Conservation (phyloP, 2,888 invertebrate species). For the Limnephilus lunatus region DNA sequence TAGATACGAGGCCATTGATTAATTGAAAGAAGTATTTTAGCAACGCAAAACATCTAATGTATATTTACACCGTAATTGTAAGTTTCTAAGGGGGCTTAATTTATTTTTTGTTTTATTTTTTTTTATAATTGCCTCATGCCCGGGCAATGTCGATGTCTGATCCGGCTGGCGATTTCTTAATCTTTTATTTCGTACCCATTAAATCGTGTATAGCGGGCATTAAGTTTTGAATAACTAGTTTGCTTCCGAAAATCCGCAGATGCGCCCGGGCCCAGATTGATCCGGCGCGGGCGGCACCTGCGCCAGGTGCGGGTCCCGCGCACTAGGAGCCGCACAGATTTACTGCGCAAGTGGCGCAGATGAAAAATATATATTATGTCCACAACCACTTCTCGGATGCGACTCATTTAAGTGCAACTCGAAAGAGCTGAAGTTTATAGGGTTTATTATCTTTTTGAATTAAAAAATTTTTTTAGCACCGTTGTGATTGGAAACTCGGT, state of each 20-base stretch:
- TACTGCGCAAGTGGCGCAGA: background rate
- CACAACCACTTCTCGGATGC: no score
- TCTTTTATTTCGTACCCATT: background rate
- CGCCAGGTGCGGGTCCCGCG: conserved; percentile 57
- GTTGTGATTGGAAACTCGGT: no score
- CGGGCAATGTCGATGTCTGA: background rate
- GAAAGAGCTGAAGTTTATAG: no score
- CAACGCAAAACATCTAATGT: no score
- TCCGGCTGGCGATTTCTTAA: background rate
- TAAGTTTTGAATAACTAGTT: background rate
- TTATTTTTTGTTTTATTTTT: no score
- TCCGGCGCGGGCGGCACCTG: conserved; percentile 54
- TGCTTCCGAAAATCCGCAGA: background rate
- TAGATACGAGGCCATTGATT: no score
- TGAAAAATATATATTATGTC: background rate
- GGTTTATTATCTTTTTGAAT: no score
- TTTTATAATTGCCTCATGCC: background rate
- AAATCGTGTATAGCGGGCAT: background rate
- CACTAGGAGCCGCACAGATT: background rate
- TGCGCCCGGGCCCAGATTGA: conserved; percentile 19
- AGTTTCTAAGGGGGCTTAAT: no score
- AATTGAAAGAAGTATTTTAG: no score
- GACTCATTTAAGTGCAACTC: no score
- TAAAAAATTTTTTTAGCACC: no score
- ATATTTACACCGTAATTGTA: no score